Conservation (phyloP, 2,888 invertebrate genomes). For the Tromatobia lineatoria region DNA sequence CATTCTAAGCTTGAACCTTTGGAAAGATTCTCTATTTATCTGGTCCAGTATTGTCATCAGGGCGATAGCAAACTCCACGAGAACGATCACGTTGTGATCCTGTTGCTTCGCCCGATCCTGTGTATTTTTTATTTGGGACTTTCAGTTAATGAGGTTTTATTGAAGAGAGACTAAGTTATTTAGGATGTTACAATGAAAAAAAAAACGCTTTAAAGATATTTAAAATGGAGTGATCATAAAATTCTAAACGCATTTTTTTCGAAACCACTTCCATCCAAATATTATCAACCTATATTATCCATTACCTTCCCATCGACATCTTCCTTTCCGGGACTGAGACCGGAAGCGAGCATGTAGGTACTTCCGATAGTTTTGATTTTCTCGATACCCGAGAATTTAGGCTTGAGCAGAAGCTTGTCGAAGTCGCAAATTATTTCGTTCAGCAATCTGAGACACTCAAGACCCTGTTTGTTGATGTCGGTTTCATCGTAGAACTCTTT, state of each 20-base stretch:
- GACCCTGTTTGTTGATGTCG: constrained; percentile 98
- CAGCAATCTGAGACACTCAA: constrained; percentile 96
- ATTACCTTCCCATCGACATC: constrained; percentile 89
- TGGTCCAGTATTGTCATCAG: constrained; percentile 97
- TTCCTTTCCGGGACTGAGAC: constrained; percentile 95
- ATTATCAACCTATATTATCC: neutral
- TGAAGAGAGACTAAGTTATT: neutral
- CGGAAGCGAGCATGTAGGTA: constrained; percentile 99
- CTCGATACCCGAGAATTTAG: constrained; percentile 98
- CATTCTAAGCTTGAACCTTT: constrained; percentile 97
- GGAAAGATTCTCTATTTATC: constrained; percentile 98
- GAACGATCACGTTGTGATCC: constrained; percentile 94
- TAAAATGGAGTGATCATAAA: no score
- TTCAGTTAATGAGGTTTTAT: constrained; percentile 15
- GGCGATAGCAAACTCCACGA: constrained; percentile 98
- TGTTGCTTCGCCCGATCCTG: constrained; percentile 92
- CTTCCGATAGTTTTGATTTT: constrained; percentile 99
- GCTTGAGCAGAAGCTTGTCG: constrained; percentile 97
- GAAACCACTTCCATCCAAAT: no score
- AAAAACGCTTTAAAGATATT: neutral
- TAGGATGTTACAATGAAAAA: neutral
- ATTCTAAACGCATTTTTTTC: no score
- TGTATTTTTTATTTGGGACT: neutral
- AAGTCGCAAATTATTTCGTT: constrained; percentile 99
- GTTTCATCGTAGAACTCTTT: constrained; percentile 98